A percentile compares a stretch with the other conserved stretches of the same genome.
phyloP scores from a whole-genome alignment of 2,888 invertebrate species.

The Erannis defoliaria region DNA sequence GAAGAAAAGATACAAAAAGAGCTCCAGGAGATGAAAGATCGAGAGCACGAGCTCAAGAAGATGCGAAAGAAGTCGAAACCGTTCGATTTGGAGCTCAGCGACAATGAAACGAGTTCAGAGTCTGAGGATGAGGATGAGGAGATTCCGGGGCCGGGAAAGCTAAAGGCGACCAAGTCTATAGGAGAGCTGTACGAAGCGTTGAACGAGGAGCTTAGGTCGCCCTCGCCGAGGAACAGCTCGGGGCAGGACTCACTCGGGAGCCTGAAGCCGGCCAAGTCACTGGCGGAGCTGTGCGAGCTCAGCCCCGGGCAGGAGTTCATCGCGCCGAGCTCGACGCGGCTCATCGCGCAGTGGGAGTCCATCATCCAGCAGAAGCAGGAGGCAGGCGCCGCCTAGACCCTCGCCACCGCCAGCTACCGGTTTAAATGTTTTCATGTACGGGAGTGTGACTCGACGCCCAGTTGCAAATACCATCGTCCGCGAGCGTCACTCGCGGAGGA shows the following conservation, averaged over 20 bases:
- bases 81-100: slow-evolving; percentile 88
- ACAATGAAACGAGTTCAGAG: slow-evolving; percentile 86
- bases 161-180: slow-evolving; percentile 89
- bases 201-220: slow-evolving; percentile 78
- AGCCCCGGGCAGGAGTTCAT: slow-evolving; percentile 88
- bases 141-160: slow-evolving; percentile 86
- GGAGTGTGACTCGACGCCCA: slow-evolving; percentile 50
- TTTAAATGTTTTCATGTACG: slow-evolving; percentile 57
- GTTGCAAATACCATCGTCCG: slow-evolving; percentile 45
- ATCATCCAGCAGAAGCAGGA: slow-evolving; percentile 89
- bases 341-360: slow-evolving; percentile 94
- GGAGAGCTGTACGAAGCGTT: slow-evolving; percentile 89
- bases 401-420: slow-evolving; percentile 51
- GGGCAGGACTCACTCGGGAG: slow-evolving; percentile 79
- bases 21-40: slow-evolving; percentile 92
- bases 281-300: slow-evolving; percentile 89
- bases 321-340: slow-evolving; percentile 89
- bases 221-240: slow-evolving; percentile 78
- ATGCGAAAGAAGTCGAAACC: slow-evolving; percentile 88
- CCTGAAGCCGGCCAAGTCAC: slow-evolving; percentile 89
- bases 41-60: slow-evolving; percentile 92
- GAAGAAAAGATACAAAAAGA: slow-evolving; percentile 96
- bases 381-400: slow-evolving; percentile 78
- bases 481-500: slow-evolving; percentile 45
- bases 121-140: slow-evolving; percentile 88